Percentiles rank a stretch among this genome's conserved stretches.
Conservation (phyloP, 1,140 invertebrate species). For the Zelostemma sp. region DNA sequence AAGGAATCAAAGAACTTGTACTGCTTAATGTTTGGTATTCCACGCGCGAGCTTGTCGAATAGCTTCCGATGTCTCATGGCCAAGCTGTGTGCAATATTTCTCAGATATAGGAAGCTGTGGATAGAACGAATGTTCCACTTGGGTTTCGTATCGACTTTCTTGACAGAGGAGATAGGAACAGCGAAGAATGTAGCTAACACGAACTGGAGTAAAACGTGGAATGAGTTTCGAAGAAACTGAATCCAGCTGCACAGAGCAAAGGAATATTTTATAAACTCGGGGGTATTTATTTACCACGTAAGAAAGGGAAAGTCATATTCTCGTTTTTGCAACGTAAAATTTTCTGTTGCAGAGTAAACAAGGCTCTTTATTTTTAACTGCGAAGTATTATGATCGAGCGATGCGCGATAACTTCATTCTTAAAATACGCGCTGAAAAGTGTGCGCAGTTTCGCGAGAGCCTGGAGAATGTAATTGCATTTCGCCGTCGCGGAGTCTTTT, state of each 20-base stretch:
- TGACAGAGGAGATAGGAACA: constrained; percentile 36
- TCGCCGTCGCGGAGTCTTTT: constrained; percentile 37
- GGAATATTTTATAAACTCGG: constrained; percentile 40
- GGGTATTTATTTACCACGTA: constrained; percentile 29
- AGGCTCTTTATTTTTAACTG: neutral
- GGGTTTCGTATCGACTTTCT: constrained; percentile 42
- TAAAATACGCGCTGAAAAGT: constrained; percentile 17
- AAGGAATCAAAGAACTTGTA: constrained; percentile 36
- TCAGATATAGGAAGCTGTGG: constrained; percentile 37
- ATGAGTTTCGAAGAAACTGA: constrained; percentile 36
- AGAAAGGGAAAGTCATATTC: constrained; percentile 4
- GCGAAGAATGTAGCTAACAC: constrained; percentile 18
- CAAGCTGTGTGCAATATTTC: constrained; percentile 55
- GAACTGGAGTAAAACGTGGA: constrained; percentile 30
- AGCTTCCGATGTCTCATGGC: constrained; percentile 51
- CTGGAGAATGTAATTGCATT: constrained; percentile 52
- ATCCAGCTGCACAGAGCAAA: constrained; percentile 18
- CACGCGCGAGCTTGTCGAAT: constrained; percentile 49
- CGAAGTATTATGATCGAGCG: no score
- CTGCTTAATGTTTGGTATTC: constrained; percentile 47
- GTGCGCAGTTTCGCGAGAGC: constrained; percentile 23
- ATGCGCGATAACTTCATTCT: constrained; percentile 8
- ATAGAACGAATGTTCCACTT: constrained; percentile 42
- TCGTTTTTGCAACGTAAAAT: neutral
- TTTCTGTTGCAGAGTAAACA: neutral